phyloP scores from a whole-genome alignment of 2,888 invertebrate genomes.

The Limenitis camilla region DNA sequence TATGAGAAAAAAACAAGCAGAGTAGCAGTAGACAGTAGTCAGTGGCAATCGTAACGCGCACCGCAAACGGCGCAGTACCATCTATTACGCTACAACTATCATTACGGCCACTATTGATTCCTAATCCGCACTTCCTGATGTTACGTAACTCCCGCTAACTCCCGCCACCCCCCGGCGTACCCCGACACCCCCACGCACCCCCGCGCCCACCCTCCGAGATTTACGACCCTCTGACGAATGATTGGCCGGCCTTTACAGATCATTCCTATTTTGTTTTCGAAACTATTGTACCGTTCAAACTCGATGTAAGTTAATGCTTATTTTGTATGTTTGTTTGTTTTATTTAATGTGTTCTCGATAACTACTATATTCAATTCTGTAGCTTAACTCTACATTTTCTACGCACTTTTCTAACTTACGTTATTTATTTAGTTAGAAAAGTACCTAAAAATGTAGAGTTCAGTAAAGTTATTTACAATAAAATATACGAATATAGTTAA shows the following conservation, averaged over 20 bases:
- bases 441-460: no score
- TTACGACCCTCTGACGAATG: constrained; percentile 69
- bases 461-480: no score
- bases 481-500: no score
- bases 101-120: constrained; percentile 74
- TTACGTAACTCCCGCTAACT: constrained; percentile 56
- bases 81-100: constrained; percentile 70
- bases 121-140: constrained; percentile 75
- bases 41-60: constrained; percentile 36
- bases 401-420: no score
- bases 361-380: no score
- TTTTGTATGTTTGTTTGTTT: no score
- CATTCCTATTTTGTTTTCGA: constrained; percentile 33
- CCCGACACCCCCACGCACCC: constrained; percentile 35
- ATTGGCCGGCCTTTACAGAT: constrained; percentile 49
- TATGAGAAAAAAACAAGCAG: not conserved
- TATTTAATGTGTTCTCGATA: no score
- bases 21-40: not conserved
- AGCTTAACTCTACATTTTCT: no score
- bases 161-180: constrained; percentile 23
- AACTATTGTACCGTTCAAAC: constrained; percentile 26
- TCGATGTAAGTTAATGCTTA: no score
- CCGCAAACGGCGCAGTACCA: constrained; percentile 55
- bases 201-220: constrained; percentile 47
- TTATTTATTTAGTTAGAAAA: no score